Evolutionary conservation across 2,797 vertebrate genomes (phyloP).

Genomic region (Antennarius maculatus): DNA sequence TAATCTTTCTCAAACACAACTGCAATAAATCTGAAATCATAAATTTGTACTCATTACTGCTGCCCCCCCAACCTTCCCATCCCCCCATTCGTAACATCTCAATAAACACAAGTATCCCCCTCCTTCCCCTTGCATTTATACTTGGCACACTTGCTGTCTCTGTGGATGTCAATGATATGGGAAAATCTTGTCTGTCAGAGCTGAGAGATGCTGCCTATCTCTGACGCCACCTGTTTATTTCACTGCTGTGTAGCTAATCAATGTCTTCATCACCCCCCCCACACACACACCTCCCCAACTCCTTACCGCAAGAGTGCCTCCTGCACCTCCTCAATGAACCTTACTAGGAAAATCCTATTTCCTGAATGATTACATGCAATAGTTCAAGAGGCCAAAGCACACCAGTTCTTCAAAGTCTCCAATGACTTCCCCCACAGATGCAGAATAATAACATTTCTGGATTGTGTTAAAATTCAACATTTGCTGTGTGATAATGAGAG

Average conservation of each 20-base stretch:
- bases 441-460: slow-evolving; percentile 9
- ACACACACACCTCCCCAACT: slow-evolving; percentile 41
- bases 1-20: slow-evolving; percentile 65
- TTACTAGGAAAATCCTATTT: slow-evolving; percentile 46
- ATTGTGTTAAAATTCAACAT: slow-evolving; percentile 23
- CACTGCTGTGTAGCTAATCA: slow-evolving; percentile 56
- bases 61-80: not conserved
- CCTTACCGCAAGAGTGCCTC: slow-evolving; percentile 32
- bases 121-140: slow-evolving; percentile 12
- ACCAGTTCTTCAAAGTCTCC: slow-evolving; percentile 7
- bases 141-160: slow-evolving; percentile 32
- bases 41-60: slow-evolving; percentile 41
- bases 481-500: slow-evolving; percentile 28
- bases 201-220: slow-evolving; percentile 54
- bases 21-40: slow-evolving; percentile 54
- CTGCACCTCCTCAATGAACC: slow-evolving; percentile 49
- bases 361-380: slow-evolving; percentile 29
- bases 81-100: slow-evolving; percentile 34
- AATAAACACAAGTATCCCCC: slow-evolving; percentile 18
- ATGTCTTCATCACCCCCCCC: slow-evolving; percentile 64
- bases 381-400: not conserved
- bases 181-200: slow-evolving; percentile 36
- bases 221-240: slow-evolving; percentile 67
- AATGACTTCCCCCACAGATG: slow-evolving; percentile 11
- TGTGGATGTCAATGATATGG: slow-evolving; percentile 28